A percentile compares a stretch with the other conserved stretches of the same genome.
These are phyloP conservation scores for Struthio camelus DNA, from an alignment of 2,113 vertebrate species.

Conservation along the genomic window DNA sequence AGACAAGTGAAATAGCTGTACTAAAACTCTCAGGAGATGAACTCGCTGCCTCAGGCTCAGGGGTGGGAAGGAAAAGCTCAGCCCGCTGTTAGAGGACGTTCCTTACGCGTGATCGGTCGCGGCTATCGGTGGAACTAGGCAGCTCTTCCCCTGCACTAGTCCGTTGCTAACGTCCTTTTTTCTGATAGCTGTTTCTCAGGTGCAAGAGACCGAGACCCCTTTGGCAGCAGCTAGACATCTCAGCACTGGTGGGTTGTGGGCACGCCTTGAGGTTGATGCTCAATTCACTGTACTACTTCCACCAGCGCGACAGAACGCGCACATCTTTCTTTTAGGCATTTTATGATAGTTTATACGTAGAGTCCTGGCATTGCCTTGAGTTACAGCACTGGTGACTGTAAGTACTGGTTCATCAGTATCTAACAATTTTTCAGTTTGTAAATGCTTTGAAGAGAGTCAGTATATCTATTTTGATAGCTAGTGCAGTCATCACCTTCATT, in stretches of 20 bases:
- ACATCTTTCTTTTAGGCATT: background rate
- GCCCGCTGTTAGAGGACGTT: background rate
- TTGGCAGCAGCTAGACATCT: background rate
- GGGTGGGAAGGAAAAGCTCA: background rate
- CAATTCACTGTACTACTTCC: background rate
- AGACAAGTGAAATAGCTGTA: background rate
- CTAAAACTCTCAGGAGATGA: background rate
- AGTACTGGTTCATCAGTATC: background rate
- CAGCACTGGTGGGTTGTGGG: background rate
- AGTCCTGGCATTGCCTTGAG: background rate
- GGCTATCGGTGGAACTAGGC: background rate
- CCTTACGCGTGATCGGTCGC: background rate
- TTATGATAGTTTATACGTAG: background rate
- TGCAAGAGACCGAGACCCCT: background rate
- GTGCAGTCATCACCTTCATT: background rate
- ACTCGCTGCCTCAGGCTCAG: background rate
- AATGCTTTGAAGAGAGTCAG: background rate
- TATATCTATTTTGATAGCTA: background rate
- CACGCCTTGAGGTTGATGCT: background rate
- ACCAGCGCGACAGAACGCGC: fast-evolving
- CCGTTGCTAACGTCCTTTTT: background rate
- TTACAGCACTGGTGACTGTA: background rate
- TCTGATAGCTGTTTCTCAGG: background rate
- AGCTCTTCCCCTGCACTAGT: background rate
- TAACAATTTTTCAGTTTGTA: background rate